Base-by-base conservation (phyloP, 2,113 vertebrate genomes). In the Serinus canaria region DNA sequence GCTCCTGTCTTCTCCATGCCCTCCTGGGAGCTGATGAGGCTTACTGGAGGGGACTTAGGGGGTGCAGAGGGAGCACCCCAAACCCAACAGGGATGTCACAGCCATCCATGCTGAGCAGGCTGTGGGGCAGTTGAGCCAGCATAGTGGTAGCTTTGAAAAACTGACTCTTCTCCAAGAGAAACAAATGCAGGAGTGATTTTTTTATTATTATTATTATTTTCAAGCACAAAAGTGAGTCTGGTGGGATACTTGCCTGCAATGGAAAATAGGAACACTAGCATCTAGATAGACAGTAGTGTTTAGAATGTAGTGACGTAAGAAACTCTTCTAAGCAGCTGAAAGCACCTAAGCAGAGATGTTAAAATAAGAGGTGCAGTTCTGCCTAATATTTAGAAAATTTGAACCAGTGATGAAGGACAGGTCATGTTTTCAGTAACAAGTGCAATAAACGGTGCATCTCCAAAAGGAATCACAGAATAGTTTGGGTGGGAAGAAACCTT, bases 81-180 rank as follows among this genome's bases (percentile, higher is more conserved):
- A 41, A n/a, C 28, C 15, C 73, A 52, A 0, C 0, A 0, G 30
- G 41, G 28, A 6, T 53, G 20, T 78, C 47, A 30, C 3, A 4
- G 68, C 44, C 7, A 1, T 33, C 35, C n/a, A 0, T 2, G 3
- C 62, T 47, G 20, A 56, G 58, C 59, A 60, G 68, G 41, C 41
- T 30, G 21, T 25, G 44, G 82, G 30, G 59, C 12, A 43, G 10
- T 10, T n/a, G 82, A 60, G 19, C 47, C 58, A 55, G 15, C 0
- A 0, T 30, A 25, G 33, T 21, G 33, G 35, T 78, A 24, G 14
- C 27, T 69, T 7, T 60, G 60, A 31, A 87, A 67, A 89, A 23
- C 70, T 88, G n/a, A 37, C 0, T 70, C 50, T 67, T 78, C 50
- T 58, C 47, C 35, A 73, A 76, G 21, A 50, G 37, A 14, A 64